phyloP scores from a whole-genome alignment of 2,797 vertebrate genomes.

The Limnodromus scolopaceus region DNA sequence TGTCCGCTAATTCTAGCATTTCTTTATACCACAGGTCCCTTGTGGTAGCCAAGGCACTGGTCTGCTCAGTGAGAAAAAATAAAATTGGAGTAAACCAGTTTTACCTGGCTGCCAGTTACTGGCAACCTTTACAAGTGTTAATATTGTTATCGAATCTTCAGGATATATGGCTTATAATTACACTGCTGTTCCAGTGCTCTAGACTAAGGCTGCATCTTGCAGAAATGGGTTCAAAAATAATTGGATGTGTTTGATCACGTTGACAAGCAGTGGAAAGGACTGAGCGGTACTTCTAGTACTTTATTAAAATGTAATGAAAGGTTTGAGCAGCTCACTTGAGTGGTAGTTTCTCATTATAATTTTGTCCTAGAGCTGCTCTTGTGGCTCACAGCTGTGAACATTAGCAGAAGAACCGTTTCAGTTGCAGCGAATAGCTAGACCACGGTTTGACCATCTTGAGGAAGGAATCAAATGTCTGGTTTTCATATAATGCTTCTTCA shows the following conservation, averaged over 20 bases:
- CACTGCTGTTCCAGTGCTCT: background rate
- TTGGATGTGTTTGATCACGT: background rate
- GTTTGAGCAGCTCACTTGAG: background rate
- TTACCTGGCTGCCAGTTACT: background rate
- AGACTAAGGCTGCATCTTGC: background rate
- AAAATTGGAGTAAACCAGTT: background rate
- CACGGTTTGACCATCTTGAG: background rate
- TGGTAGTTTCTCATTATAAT: background rate
- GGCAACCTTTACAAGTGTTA: background rate
- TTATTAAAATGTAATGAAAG: conserved; percentile 49
- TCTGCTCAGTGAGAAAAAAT: conserved; percentile 4
- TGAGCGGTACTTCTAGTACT: background rate
- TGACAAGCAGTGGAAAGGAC: background rate
- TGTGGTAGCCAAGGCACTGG: background rate
- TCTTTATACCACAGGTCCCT: conserved; percentile 8
- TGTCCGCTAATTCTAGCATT: conserved; percentile 51
- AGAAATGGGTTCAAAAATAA: background rate
- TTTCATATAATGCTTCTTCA: background rate
- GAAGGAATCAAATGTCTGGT: background rate
- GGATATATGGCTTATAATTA: background rate
- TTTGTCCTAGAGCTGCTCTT: background rate
- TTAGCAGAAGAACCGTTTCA: background rate
- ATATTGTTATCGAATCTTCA: background rate
- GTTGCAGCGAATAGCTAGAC: background rate
- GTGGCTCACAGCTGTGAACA: background rate